These are phyloP conservation scores for Lithobates pipiens DNA, from an alignment of 2,797 vertebrate species.

Conservation along the genomic window DNA sequence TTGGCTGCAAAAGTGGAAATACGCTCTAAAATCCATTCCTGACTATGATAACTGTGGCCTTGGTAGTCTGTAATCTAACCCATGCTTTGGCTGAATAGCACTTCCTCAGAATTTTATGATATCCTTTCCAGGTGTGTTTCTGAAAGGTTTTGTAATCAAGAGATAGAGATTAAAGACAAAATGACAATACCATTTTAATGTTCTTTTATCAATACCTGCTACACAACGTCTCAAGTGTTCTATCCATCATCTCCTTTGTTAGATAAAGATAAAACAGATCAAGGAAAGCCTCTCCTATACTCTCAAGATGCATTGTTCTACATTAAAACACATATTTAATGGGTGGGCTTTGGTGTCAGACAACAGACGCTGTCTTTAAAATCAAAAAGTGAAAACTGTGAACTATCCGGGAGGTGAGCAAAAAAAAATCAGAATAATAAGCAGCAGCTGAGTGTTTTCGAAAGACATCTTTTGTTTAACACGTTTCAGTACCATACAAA, in stretches of 20 bases:
- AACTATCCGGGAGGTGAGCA: conserved; percentile 21
- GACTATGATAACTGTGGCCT: no score
- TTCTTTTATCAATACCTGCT: conserved; percentile 30
- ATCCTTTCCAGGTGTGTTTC: neutral
- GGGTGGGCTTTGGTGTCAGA: conserved; percentile 58
- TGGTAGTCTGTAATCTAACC: neutral
- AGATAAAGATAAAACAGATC: conserved; percentile 31
- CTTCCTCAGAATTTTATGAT: neutral
- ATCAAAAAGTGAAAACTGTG: conserved; percentile 19
- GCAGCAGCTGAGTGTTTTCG: conserved; percentile 39
- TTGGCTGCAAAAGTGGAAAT: no score
- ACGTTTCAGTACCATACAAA: conserved; percentile 32
- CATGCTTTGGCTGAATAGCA: neutral
- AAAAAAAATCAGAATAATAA: conserved; percentile 25
- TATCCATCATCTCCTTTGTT: conserved; percentile 35
- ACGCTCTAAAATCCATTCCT: no score
- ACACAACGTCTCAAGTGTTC: conserved; percentile 21
- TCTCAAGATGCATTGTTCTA: conserved; percentile 51
- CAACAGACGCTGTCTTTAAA: conserved; percentile 42
- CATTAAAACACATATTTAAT: conserved; percentile 49
- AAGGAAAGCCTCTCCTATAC: conserved; percentile 31
- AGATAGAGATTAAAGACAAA: conserved; percentile 20
- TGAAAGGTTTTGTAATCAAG: conserved; percentile 9
- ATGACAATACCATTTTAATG: conserved; percentile 21
- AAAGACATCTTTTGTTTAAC: conserved; percentile 17